Evolutionary conservation across 2,888 invertebrate species (phyloP).

Genomic region (Enoplolaimus lenunculus): DNA sequence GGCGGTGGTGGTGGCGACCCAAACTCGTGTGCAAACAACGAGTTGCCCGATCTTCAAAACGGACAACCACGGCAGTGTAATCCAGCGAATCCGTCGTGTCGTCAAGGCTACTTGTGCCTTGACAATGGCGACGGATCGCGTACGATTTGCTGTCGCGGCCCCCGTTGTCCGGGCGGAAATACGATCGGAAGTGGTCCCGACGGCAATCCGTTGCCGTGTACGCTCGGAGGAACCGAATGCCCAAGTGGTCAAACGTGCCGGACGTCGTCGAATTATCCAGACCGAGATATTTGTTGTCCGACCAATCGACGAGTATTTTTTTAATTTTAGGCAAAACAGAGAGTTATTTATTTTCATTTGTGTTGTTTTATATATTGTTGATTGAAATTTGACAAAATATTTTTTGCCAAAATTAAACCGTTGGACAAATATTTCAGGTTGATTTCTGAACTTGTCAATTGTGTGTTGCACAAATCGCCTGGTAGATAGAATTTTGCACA

Average conservation of each 20-base stretch:
- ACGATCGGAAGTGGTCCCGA: slow-evolving; percentile 4
- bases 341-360: too few relatives aligned
- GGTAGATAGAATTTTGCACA: too few relatives aligned
- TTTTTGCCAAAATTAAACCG: too few relatives aligned
- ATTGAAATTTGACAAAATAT: too few relatives aligned
- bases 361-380: too few relatives aligned
- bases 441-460: too few relatives aligned
- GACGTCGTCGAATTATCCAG: neutral
- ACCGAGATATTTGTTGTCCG: slow-evolving; percentile 6
- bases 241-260: neutral
- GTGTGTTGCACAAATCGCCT: too few relatives aligned
- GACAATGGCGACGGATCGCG: neutral
- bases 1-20: neutral
- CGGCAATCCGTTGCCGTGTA: neutral
- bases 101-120: slow-evolving; percentile 15
- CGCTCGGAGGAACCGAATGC: neutral
- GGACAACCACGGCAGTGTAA: slow-evolving; percentile 7
- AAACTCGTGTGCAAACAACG: neutral
- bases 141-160: slow-evolving; percentile 15
- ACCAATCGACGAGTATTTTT: too few relatives aligned
- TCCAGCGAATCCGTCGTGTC: slow-evolving; percentile 1
- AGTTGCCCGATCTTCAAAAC: neutral
- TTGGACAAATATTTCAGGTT: too few relatives aligned
- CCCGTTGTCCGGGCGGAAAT: slow-evolving; percentile 5
- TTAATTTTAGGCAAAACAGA: too few relatives aligned